phyloP scores from a whole-genome alignment of 1,140 invertebrate species.

The Cardiocondyla obscurior region DNA sequence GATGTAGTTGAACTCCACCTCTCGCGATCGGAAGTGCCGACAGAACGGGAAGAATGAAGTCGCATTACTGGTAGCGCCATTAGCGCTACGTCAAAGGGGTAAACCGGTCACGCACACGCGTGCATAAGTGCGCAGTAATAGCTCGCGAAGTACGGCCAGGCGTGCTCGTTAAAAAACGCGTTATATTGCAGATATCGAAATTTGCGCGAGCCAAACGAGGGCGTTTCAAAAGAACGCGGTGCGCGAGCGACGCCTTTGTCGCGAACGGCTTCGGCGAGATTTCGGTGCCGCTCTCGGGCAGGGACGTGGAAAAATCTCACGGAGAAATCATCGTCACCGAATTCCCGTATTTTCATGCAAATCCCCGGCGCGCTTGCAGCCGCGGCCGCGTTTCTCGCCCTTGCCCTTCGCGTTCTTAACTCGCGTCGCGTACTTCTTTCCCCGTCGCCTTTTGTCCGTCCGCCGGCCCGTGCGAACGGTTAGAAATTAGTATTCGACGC shows the following conservation, averaged over 20 bases:
- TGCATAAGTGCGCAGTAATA: slow-evolving; percentile 33
- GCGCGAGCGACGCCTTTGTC: slow-evolving; percentile 60
- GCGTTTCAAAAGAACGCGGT: background rate
- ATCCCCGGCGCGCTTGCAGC: slow-evolving; percentile 48
- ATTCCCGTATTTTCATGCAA: slow-evolving; percentile 73
- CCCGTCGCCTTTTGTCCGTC: slow-evolving; percentile 19
- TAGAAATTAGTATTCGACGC: slow-evolving; percentile 65
- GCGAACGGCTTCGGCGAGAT: slow-evolving; percentile 21
- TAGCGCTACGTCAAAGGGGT: slow-evolving; percentile 51
- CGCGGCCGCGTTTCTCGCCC: background rate
- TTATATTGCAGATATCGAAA: slow-evolving; percentile 60
- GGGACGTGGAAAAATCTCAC: slow-evolving; percentile 20
- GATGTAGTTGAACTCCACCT: background rate
- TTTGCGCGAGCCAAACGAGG: slow-evolving; percentile 5
- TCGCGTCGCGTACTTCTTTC: slow-evolving; percentile 29
- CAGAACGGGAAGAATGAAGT: slow-evolving; percentile 4
- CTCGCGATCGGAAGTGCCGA: slow-evolving; percentile 3
- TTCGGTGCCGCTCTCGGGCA: slow-evolving; percentile 14
- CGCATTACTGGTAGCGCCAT: slow-evolving; percentile 59
- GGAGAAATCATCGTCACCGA: slow-evolving; percentile 64
- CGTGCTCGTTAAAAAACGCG: slow-evolving; percentile 66
- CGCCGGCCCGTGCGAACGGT: slow-evolving; percentile 23
- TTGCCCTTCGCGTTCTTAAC: background rate
- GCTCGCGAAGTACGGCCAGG: background rate
- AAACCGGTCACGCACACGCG: slow-evolving; percentile 38